phyloP scores from a whole-genome alignment of 2,888 invertebrate genomes.

The Xestia sexstrigata region DNA sequence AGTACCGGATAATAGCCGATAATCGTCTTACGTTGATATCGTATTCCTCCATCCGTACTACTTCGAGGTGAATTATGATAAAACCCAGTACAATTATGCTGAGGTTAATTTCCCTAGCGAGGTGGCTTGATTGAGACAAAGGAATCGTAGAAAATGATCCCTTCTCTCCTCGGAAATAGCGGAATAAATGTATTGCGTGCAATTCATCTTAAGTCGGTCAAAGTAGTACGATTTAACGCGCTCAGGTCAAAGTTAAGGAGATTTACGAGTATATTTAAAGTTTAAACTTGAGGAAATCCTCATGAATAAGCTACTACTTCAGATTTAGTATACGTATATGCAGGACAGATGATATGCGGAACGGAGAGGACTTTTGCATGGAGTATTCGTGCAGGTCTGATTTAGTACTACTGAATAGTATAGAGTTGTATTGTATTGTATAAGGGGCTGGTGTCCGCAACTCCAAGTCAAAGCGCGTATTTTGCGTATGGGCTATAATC shows the following conservation, averaged over 20 bases:
- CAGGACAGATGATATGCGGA: background rate
- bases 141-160: constrained; percentile 67
- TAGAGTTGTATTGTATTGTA: no score
- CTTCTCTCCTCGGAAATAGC: constrained; percentile 63
- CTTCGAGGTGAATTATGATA: constrained; percentile 65
- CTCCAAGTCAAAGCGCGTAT: no score
- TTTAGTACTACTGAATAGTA: background rate
- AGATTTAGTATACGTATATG: constrained; percentile 38
- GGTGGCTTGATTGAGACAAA: constrained; percentile 71
- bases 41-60: constrained; percentile 27
- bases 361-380: background rate
- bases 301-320: constrained; percentile 16
- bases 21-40: constrained; percentile 55
- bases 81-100: constrained; percentile 69
- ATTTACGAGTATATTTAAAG: constrained; percentile 49
- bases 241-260: constrained; percentile 38
- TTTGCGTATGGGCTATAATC: no score
- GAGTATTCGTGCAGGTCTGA: background rate
- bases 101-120: constrained; percentile 77
- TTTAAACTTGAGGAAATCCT: constrained; percentile 37
- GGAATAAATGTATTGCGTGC: constrained; percentile 57
- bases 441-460: no score
- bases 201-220: constrained; percentile 56
- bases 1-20: constrained; percentile 44
- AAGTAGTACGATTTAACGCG: constrained; percentile 3